Evolutionary conservation across 2,797 vertebrate genomes (phyloP).

Genomic region (Poeciliopsis turneri): DNA sequence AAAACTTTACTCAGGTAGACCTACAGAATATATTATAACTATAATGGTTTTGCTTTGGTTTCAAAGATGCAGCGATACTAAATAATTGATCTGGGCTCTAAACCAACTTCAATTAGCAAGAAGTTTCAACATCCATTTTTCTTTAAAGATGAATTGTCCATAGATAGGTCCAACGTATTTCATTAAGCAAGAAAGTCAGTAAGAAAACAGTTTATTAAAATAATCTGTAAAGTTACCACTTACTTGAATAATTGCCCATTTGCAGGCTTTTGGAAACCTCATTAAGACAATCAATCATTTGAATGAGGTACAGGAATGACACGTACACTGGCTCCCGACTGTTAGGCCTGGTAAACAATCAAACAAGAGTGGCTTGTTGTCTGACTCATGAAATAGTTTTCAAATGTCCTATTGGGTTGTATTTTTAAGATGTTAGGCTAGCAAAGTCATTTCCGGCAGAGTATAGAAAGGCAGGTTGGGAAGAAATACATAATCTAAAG

Average conservation of each 20-base stretch:
- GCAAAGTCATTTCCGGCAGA: neutral
- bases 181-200: neutral
- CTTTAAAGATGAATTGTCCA: neutral
- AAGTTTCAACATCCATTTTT: neutral
- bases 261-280: neutral
- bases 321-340: neutral
- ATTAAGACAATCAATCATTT: neutral
- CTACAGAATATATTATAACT: neutral
- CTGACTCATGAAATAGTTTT: conserved; percentile 1
- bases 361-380: neutral
- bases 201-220: neutral
- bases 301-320: neutral
- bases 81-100: neutral
- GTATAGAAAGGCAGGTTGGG: neutral
- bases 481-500: neutral
- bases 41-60: neutral
- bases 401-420: neutral
- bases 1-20: neutral
- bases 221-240: neutral
- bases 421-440: neutral
- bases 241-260: neutral
- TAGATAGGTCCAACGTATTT: neutral
- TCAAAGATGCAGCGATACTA: neutral
- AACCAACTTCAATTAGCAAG: neutral
- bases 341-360: neutral